phyloP scores from a whole-genome alignment of 1,140 invertebrate species.

The Bombus cullumanus region DNA sequence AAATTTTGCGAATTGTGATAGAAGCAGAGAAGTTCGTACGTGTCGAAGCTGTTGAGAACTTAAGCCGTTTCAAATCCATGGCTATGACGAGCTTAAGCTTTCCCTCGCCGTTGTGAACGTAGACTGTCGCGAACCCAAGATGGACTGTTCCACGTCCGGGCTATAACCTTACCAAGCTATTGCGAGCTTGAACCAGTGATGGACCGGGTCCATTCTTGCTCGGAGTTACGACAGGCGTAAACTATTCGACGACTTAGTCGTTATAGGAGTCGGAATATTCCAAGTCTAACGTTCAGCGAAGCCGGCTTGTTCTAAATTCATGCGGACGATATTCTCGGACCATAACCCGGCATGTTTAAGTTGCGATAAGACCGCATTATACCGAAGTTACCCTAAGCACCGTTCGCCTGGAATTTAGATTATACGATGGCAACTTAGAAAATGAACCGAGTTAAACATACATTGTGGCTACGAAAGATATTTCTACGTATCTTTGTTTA shows the following conservation, averaged over 20 bases:
- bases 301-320: background rate
- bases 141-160: background rate
- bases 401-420: background rate
- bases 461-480: too few species aligned
- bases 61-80: background rate
- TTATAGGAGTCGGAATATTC: background rate
- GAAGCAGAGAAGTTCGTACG: background rate
- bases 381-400: background rate
- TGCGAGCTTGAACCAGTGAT: background rate
- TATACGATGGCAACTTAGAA: background rate
- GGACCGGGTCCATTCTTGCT: background rate
- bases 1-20: too few species aligned
- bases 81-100: background rate
- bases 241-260: background rate
- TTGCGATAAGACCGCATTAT: slow-evolving; percentile 18
- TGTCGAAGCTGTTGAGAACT: background rate
- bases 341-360: background rate
- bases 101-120: background rate
- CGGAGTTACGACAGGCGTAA: background rate
- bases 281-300: background rate
- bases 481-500: too few species aligned
- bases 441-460: background rate
- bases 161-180: background rate
- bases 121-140: background rate
- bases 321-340: background rate